Evolutionary conservation across 2,113 vertebrate species (phyloP).

Genomic region (Labeo rohita): DNA sequence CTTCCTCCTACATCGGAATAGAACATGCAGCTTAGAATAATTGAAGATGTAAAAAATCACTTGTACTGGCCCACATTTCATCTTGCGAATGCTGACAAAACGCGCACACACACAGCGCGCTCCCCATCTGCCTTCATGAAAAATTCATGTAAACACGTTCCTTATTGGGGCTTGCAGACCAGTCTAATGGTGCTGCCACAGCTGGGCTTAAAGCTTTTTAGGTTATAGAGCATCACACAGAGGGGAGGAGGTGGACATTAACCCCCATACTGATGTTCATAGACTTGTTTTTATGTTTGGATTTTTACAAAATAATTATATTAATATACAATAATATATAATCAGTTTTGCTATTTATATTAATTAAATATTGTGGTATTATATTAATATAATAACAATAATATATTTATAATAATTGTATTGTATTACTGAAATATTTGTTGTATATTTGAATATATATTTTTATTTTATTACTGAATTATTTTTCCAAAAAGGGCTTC

Average conservation of each 20-base stretch:
- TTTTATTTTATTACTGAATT: too few species aligned
- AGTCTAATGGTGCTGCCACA: constrained; percentile 53
- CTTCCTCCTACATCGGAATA: constrained; percentile 16
- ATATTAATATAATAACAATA: too few species aligned
- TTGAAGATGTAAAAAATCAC: constrained; percentile 22
- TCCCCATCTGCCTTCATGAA: constrained; percentile 76
- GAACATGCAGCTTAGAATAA: constrained; percentile 28
- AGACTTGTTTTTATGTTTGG: neutral
- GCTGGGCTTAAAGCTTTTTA: constrained; percentile 42
- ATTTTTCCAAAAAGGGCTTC: too few species aligned
- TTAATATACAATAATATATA: neutral
- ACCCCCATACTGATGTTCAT: neutral
- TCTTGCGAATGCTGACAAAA: neutral
- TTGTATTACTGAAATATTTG: too few species aligned
- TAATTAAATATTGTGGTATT: too few species aligned
- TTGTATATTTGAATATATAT: too few species aligned
- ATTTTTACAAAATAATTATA: neutral
- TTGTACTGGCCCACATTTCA: constrained; percentile 35
- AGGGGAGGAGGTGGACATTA: neutral
- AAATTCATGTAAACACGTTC: constrained; percentile 71
- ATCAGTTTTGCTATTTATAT: neutral
- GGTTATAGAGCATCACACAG: neutral
- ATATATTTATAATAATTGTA: too few species aligned
- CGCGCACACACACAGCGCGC: constrained; percentile 14
- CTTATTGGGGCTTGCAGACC: constrained; percentile 19